These are phyloP conservation scores for Tonatia bakeri DNA, from an alignment of 2,113 vertebrate species.

Conservation along the genomic window DNA sequence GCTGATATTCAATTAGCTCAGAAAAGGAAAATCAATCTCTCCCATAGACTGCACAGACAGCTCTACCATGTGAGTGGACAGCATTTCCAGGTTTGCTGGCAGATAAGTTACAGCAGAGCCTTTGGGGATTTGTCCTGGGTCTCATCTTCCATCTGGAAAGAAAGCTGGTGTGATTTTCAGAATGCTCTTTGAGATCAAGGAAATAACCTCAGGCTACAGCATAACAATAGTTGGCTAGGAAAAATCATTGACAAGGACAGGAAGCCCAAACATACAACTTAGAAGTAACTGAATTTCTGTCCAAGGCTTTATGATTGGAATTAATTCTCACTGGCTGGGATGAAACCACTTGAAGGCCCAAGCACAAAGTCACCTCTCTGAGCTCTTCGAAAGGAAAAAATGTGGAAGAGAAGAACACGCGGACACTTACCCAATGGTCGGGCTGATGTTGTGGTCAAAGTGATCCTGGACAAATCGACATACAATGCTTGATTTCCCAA, in stretches of 20 bases:
- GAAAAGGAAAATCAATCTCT: neutral
- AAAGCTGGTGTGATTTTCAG: neutral
- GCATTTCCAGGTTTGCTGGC: neutral
- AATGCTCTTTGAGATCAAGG: neutral
- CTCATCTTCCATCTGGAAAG: neutral
- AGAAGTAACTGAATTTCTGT: neutral
- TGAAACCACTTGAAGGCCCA: neutral
- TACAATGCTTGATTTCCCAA: constrained; percentile 98
- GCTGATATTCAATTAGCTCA: neutral
- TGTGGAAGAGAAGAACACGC: neutral
- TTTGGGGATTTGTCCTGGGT: neutral
- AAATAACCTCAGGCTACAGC: neutral
- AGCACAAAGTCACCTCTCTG: neutral
- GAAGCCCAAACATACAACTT: fast-evolving
- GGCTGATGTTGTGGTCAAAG: constrained; percentile 98
- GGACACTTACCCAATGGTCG: constrained; percentile 93
- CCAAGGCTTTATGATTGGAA: neutral
- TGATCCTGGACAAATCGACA: constrained; percentile 97
- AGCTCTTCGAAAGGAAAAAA: neutral
- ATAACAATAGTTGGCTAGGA: neutral
- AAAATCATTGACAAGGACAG: neutral
- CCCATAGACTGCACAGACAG: neutral
- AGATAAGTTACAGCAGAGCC: neutral
- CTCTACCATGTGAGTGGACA: neutral
- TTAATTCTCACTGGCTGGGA: neutral